These are phyloP conservation scores for Rhaphigaster nebulosa DNA, from an alignment of 2,888 invertebrate species.

Conservation along the genomic window DNA sequence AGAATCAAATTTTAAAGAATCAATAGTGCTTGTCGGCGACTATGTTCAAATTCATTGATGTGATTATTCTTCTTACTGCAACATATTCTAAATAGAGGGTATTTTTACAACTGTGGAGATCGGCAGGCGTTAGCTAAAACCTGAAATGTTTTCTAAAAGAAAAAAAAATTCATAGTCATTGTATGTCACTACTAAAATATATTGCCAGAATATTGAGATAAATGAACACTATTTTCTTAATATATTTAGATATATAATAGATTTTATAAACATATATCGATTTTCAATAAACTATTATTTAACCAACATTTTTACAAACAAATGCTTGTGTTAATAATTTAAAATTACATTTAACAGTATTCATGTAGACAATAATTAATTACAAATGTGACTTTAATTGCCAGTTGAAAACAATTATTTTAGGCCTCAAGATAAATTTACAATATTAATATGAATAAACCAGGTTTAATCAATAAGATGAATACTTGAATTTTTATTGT, in stretches of 20 bases:
- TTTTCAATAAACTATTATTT: neutral
- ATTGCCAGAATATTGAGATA: slow-evolving; percentile 29
- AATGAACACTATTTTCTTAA: slow-evolving; percentile 44
- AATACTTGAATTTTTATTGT: neutral
- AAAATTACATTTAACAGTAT: slow-evolving; percentile 2
- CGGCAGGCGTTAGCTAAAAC: neutral
- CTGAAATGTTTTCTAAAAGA: neutral
- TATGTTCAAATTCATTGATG: slow-evolving; percentile 12
- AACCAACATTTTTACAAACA: neutral
- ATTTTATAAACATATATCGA: slow-evolving; percentile 3
- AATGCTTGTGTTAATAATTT: neutral
- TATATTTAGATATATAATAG: slow-evolving; percentile 47
- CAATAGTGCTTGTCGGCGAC: slow-evolving; percentile 11
- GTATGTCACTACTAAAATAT: slow-evolving; percentile 9
- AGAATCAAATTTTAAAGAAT: slow-evolving; percentile 15
- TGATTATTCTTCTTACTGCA: slow-evolving; percentile 37
- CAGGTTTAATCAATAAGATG: neutral
- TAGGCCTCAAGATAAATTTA: neutral
- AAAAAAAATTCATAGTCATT: neutral
- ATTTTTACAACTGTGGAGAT: slow-evolving; percentile 18
- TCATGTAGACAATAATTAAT: neutral
- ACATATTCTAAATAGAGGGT: slow-evolving; percentile 40
- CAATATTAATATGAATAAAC: neutral
- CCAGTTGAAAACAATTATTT: neutral
- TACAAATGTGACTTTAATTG: neutral